Base-by-base conservation (phyloP, 92 coral and sea anemone species). In the Porites divaricata region DNA sequence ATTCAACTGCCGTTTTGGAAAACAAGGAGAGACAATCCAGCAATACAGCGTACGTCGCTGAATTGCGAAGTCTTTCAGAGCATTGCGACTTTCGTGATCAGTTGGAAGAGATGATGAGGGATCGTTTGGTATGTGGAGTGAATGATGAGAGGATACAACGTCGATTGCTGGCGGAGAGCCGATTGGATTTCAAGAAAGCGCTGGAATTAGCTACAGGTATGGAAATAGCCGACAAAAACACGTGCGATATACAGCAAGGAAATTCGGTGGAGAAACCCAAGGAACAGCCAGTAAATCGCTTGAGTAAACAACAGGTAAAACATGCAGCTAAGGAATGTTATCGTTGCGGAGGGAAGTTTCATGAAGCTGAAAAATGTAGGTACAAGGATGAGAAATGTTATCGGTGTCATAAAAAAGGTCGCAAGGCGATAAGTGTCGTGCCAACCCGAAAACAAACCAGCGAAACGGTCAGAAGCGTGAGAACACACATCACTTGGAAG, bases 121-220 rank as follows among this genome's bases (percentile, higher is more conserved):
- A 88, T 70, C 64, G 88, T 15, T 10, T 88, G 61, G 85, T 83
- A 23, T 68, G 85, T 26, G 91, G 87, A 28, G 83, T 77, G 66
- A 74, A 84, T 50, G 91, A 88, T 67, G 62, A 54, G 51, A 53
- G 75, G 59, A 88, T 88, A 35, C 88, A 88, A 67, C 75, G 85
- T 21, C 83, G 89, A 63, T 49, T 87, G 72, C 62, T 87, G 22
- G 63, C 86, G 54, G 90, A 76, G 20, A 76, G 81, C 21, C 70
- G 52, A 24, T 35, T 85, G 53, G 81, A 83, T 9, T 79, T 86
- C 80, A 79, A 70, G 75, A 87, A 87, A 54, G 86, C 86, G 14
- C 61, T 79, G 69, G 86, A 80, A 70, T 69, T 80, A 28, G 80
- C 81, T 10, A 56, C 75, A 20, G 53, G 80, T n/a, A 87, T 80